Evolutionary conservation across 1,140 invertebrate species (phyloP).

Genomic region (Dinoponera quadriceps): DNA sequence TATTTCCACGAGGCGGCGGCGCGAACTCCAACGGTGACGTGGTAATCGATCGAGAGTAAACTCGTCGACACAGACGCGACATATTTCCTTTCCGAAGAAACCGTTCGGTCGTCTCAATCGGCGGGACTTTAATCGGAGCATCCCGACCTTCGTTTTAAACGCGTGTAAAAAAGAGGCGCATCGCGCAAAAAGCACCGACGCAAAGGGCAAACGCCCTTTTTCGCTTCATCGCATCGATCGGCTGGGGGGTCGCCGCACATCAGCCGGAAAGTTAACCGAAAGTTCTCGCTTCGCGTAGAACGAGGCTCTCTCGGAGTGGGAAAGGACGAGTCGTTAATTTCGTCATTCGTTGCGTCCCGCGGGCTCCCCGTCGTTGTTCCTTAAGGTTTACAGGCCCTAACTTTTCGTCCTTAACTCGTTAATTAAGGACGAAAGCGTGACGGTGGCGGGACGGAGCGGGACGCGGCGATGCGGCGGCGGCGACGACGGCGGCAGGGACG

Average conservation of each 20-base stretch:
- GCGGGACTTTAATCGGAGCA: slow-evolving; percentile 11
- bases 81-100: slow-evolving; percentile 1
- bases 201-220: slow-evolving; percentile 20
- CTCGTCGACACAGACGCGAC: neutral
- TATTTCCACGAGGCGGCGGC: neutral
- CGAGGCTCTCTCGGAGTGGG: slow-evolving; percentile 53
- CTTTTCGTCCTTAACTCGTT: slow-evolving; percentile 78
- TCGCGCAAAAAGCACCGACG: neutral
- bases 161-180: neutral
- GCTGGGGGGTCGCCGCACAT: neutral
- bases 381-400: slow-evolving; percentile 76
- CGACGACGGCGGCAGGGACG: slow-evolving; percentile 39
- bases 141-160: slow-evolving; percentile 2
- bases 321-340: slow-evolving; percentile 76
- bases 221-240: slow-evolving; percentile 31
- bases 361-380: slow-evolving; percentile 71
- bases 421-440: slow-evolving; percentile 76
- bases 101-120: slow-evolving; percentile 16
- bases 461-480: slow-evolving; percentile 39
- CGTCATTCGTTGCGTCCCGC: slow-evolving; percentile 75
- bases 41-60: slow-evolving; percentile 28
- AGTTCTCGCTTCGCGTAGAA: slow-evolving; percentile 66
- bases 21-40: neutral
- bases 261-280: slow-evolving; percentile 65
- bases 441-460: slow-evolving; percentile 36